These are phyloP conservation scores for Gibbula magus DNA, from an alignment of 2,888 invertebrate species.

Conservation along the genomic window DNA sequence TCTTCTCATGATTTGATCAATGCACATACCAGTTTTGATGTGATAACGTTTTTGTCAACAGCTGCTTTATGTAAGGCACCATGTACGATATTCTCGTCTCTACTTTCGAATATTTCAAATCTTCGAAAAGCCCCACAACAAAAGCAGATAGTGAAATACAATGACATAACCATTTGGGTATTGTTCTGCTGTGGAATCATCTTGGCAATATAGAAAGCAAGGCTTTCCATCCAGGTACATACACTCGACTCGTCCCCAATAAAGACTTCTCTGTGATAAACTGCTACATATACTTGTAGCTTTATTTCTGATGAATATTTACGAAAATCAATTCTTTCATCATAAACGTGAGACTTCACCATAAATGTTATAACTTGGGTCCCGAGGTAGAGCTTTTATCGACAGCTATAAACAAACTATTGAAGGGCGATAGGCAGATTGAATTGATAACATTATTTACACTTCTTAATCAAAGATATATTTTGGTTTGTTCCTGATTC, in stretches of 20 bases:
- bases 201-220: too few species aligned
- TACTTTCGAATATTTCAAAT: too few species aligned
- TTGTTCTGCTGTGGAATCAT: too few species aligned
- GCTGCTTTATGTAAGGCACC: too few species aligned
- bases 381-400: neutral
- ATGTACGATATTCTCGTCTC: too few species aligned
- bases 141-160: too few species aligned
- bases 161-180: too few species aligned
- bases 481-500: neutral
- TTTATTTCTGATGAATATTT: constrained; percentile 2
- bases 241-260: neutral
- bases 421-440: neutral
- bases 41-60: too few species aligned
- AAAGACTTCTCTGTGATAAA: neutral
- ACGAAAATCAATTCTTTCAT: constrained; percentile 3
- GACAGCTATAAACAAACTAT: neutral
- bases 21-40: too few species aligned
- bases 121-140: too few species aligned
- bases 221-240: too few species aligned
- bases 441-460: constrained; percentile 10
- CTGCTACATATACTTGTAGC: neutral
- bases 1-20: too few species aligned
- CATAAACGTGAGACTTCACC: neutral
- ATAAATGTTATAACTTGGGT: neutral
- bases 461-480: constrained; percentile 2